Conservation (phyloP, 2,113 vertebrate species). For the Arizona elegans region DNA sequence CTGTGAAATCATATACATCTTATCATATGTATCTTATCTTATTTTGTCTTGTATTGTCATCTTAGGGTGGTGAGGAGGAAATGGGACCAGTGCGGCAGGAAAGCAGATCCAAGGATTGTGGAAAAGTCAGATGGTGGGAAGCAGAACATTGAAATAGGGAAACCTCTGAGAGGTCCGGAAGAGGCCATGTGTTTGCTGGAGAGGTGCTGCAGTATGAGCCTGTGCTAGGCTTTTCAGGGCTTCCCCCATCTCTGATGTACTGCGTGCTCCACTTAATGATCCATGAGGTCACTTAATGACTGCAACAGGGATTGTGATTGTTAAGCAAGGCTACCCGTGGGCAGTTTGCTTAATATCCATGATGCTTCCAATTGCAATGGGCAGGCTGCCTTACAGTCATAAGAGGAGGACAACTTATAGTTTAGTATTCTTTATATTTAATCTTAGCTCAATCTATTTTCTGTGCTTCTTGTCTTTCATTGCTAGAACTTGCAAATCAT, state of each 20-base stretch:
- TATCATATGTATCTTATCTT: neutral
- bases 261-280: neutral
- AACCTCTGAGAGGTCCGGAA: neutral
- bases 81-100: neutral
- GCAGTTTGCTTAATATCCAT: neutral
- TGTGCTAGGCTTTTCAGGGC: neutral
- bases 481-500: too few species aligned
- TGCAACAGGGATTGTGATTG: neutral
- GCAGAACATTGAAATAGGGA: neutral
- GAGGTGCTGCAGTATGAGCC: neutral
- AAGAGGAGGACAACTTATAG: neutral
- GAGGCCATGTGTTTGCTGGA: neutral
- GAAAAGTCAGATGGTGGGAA: neutral
- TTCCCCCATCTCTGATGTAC: neutral
- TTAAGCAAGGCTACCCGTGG: neutral
- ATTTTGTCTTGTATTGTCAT: neutral
- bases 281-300: neutral
- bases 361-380: neutral
- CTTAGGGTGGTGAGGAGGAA: neutral
- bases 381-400: neutral
- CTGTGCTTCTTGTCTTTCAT: neutral
- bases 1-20: neutral
- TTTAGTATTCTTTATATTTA: neutral
- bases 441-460: neutral
- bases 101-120: neutral